Base-by-base conservation (phyloP, 1,140 invertebrate species). In the Drosophila ambigua region DNA sequence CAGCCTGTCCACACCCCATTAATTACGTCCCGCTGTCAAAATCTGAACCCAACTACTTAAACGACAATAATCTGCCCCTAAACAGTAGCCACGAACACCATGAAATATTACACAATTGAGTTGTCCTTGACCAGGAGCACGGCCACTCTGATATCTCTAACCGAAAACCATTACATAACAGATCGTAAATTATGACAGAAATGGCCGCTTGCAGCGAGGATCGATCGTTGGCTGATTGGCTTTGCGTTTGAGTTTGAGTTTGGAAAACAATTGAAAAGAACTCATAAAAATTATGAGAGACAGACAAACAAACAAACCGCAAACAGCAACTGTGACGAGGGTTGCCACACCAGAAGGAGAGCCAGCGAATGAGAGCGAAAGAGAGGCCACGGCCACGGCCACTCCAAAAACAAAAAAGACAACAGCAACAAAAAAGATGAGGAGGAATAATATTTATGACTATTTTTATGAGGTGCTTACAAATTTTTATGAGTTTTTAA, bases 381-480 rank as follows among this genome's bases (percentile, higher is more conserved):
- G 55, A 31, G 65, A 65, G 8, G 44, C 46, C 23, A 23, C n/a
- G 45, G 35, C 15, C 16, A 16, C 0, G 16, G 0, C 26, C 46
- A 57, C 35, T 39, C 4, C 35, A 39, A 39, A 53, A 52, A 67
- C 24, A 39, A 67, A 54, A 52, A 46, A 45, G 53, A 59, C 67
- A 69, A 64, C 50, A 52, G 16, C 16, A 46, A 46, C 51, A 59
- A 71, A 71, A 77, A 84, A 80, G 72, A 69, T 69, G 67, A 69
- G 23, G 64, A 58, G 64, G 67, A 90, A 90, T 75, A 90, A 80
- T 91, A 91, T 91, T 91, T 91, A 91, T 91, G 90, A 90, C 90
- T 84, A 84, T 87, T 91, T 91, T 91, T 91, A 91, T 91, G 91
- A 91, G 90, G 91, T 91, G 91, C 85, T 91, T 91, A 91, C 91